Percentiles rank a stretch among this genome's conserved stretches.
These are phyloP conservation scores for Rhagonycha lutea DNA, from an alignment of 2,888 invertebrate species.

Conservation along the genomic window DNA sequence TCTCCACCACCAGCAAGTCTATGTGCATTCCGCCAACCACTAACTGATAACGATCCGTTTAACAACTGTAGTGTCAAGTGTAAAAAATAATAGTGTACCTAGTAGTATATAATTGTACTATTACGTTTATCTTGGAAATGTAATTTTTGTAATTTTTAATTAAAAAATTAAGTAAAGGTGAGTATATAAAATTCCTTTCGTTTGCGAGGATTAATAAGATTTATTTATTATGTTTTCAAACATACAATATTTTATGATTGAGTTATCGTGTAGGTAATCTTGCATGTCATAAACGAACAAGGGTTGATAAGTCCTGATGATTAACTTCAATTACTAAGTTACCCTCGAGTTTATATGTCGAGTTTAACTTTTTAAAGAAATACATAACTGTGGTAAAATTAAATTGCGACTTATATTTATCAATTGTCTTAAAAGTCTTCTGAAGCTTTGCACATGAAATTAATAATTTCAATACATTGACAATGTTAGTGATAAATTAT, in stretches of 20 bases:
- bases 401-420: background rate
- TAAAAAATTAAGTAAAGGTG: background rate
- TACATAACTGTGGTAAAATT: background rate
- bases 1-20: conserved; percentile 25
- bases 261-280: background rate
- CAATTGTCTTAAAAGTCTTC: background rate
- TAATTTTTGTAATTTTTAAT: background rate
- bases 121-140: background rate
- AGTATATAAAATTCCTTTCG: background rate
- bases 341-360: background rate
- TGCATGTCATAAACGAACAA: background rate
- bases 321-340: background rate
- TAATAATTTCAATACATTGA: background rate
- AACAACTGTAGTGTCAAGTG: conserved; percentile 13
- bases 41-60: conserved; percentile 26
- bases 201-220: background rate
- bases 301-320: background rate
- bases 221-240: background rate
- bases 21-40: conserved; percentile 26
- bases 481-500: background rate
- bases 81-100: background rate
- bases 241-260: background rate
- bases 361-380: background rate
- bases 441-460: background rate
- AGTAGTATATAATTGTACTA: background rate